Evolutionary conservation across 2,888 invertebrate species (phyloP).

Genomic region (Syrista parreyssii): DNA sequence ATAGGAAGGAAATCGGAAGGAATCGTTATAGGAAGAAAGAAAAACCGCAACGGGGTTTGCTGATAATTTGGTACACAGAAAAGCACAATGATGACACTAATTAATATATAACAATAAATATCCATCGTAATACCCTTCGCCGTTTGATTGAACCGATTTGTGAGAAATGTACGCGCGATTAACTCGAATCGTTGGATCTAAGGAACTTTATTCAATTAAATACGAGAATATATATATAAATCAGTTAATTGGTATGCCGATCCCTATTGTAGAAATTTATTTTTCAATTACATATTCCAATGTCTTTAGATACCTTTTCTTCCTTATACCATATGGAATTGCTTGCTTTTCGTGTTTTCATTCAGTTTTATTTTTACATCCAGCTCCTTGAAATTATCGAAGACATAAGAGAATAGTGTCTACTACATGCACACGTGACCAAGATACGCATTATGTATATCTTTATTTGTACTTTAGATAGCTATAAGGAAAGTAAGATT

Average conservation of each 20-base stretch:
- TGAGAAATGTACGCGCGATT: not conserved
- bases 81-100: not conserved
- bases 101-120: not conserved
- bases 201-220: not conserved
- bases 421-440: not conserved
- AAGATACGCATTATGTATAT: not conserved
- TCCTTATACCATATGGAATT: not conserved
- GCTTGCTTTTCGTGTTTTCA: not conserved
- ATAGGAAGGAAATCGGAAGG: no score
- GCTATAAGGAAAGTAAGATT: not conserved
- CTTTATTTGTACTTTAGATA: not conserved
- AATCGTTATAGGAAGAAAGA: not conserved
- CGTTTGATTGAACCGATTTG: not conserved
- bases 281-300: not conserved
- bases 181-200: not conserved
- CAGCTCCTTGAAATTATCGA: not conserved
- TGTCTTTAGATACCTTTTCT: not conserved
- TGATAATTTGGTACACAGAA: not conserved
- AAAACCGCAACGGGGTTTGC: not conserved
- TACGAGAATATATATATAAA: not conserved
- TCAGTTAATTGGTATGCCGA: not conserved
- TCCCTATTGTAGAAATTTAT: not conserved
- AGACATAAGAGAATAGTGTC: not conserved
- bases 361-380: no score
- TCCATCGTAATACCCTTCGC: not conserved